These are phyloP conservation scores for Paragorgia papillata DNA, from an alignment of 92 coral and sea anemone species.

Conservation along the genomic window DNA sequence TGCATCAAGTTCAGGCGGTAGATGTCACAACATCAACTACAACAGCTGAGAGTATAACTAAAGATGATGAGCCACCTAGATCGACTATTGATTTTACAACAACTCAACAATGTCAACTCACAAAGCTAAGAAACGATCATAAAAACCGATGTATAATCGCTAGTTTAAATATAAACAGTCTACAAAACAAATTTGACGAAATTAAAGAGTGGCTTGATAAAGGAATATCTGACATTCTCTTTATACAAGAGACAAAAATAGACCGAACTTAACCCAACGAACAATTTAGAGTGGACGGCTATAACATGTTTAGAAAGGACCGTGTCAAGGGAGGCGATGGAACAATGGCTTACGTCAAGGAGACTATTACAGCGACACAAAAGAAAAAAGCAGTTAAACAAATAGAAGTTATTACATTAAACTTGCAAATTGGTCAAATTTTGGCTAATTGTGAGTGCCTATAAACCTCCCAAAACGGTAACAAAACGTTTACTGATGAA, in stretches of 20 bases:
- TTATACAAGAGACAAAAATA: constrained; percentile 41
- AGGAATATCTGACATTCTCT: constrained; percentile 11
- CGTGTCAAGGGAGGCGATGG: constrained; percentile 19
- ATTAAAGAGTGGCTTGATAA: constrained; percentile 28
- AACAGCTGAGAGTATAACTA: too few relatives aligned
- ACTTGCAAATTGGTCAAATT: constrained; percentile 38
- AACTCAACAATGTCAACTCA: too few relatives aligned
- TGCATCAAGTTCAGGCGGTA: too few relatives aligned
- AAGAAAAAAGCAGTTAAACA: constrained; percentile 25
- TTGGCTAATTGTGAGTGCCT: constrained; percentile 39
- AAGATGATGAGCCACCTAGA: too few relatives aligned
- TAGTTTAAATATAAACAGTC: constrained; percentile 25
- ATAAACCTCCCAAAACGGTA: constrained; percentile 49
- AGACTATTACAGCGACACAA: constrained; percentile 19
- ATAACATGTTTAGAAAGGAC: constrained; percentile 41
- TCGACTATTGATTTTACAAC: too few relatives aligned
- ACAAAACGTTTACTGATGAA: constrained; percentile 43
- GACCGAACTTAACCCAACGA: constrained; percentile 50
- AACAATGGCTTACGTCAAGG: constrained; percentile 5
- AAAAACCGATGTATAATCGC: constrained; percentile 32
- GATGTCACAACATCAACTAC: too few relatives aligned
- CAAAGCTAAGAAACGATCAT: constrained; percentile 18
- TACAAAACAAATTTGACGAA: constrained; percentile 46
- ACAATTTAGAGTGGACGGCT: constrained; percentile 41
- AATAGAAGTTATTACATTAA: constrained; percentile 24